Conservation (phyloP, 1,140 invertebrate species). For the Achroia grisella region DNA sequence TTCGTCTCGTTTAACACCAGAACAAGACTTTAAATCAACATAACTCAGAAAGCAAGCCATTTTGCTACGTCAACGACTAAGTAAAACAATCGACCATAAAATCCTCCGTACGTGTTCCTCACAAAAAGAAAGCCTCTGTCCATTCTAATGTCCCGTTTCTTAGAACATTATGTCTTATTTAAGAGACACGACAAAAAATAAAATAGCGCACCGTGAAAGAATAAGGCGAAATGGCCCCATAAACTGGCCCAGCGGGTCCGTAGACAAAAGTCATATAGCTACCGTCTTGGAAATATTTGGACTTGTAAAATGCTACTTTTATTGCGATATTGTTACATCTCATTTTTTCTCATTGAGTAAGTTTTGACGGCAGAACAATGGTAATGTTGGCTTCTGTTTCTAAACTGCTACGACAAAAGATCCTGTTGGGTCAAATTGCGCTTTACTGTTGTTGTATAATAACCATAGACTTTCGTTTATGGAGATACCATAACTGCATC, state of each 20-base stretch:
- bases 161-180: conserved; percentile 69
- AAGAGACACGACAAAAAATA: conserved; percentile 56
- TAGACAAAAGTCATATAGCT: conserved; percentile 58
- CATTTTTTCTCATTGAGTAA: conserved; percentile 47
- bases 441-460: too few species aligned
- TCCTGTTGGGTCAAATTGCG: not conserved
- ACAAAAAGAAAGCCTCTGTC: conserved; percentile 57
- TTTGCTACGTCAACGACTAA: conserved; percentile 49
- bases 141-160: conserved; percentile 64
- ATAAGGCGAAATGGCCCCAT: conserved; percentile 55
- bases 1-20: not conserved
- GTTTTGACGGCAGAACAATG: conserved; percentile 55
- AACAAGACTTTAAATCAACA: conserved; percentile 23
- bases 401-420: conserved; percentile 16
- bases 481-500: too few species aligned
- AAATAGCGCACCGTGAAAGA: conserved; percentile 47
- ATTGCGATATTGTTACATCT: conserved; percentile 53
- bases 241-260: conserved; percentile 33
- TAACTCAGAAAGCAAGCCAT: conserved; percentile 22
- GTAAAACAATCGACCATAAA: conserved; percentile 68
- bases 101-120: conserved; percentile 54
- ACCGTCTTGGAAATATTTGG: conserved; percentile 53
- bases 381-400: conserved; percentile 48
- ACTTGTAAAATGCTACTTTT: conserved; percentile 54
- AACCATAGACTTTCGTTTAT: too few species aligned